Base-by-base conservation (phyloP, 2,888 invertebrate species). In the Masnerella sp. region DNA sequence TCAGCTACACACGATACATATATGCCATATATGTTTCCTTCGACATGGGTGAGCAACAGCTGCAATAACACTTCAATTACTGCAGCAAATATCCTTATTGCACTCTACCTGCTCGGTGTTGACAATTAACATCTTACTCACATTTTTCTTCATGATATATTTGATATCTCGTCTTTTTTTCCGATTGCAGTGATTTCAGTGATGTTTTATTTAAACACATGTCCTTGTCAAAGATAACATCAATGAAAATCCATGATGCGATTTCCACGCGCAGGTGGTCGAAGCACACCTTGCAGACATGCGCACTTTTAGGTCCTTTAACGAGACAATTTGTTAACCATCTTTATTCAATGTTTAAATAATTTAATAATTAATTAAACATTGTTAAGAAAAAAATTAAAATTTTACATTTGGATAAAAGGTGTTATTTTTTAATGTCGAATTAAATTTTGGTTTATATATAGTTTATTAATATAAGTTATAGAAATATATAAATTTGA, bases 161-260 rank as follows among this genome's bases (percentile, higher is more conserved):
- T 38, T 30, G 28, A 51, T 36, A 36, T 25, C 32, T 52, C 36
- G 15, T 12, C 11, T 36, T 32, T 17, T 20, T 32, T 52, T 52
- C 34, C 5, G 34, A 30, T 20, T n/a, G 5, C 11, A 28, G 2
- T 51, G 36, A 51, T 30, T 28, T 43, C 3, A 36, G 15, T 17
- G 51, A 58, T 15, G 28, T 20, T 30, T 43, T 58, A 43, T 28
- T 36, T 20, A 59, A 59, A 68, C 59, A 68, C 68, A 59, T 68
- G 38, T 68, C 68, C 68, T 68, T 64, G 52, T 54, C 14, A 43
- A 61, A 61, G 52, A 52, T 61, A 69, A 54, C 68, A 69, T 69
- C 45, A 45, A 52, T 59, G 61, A 59, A 69, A 69, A 69, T 61
- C 59, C 68, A 68, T 68, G 68, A 59, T 59, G n/a, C 43, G 9